Percentiles rank a stretch among this genome's conserved stretches.
phyloP scores from a whole-genome alignment of 1,140 invertebrate species.

The Bombus sibiricus region DNA sequence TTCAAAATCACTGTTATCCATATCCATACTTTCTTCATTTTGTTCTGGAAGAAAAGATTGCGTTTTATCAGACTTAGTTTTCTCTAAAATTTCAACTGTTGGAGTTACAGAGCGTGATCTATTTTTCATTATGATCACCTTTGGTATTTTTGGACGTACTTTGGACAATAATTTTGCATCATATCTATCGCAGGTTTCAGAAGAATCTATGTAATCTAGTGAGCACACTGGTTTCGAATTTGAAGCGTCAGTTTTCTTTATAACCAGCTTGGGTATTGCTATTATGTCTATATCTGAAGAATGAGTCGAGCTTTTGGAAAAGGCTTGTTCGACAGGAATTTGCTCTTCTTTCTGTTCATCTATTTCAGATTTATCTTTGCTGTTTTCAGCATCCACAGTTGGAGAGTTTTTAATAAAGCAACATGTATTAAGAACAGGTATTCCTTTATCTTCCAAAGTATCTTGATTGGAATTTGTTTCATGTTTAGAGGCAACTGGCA shows the following conservation, averaged over 20 bases:
- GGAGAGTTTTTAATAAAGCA: neutral
- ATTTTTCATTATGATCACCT: conserved; percentile 80
- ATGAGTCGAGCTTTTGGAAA: neutral
- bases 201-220: neutral
- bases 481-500: neutral
- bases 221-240: conserved; percentile 21
- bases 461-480: neutral
- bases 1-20: conserved; percentile 40
- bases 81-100: conserved; percentile 67
- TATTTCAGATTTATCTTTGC: neutral
- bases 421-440: neutral
- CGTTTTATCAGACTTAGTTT: conserved; percentile 4
- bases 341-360: conserved; percentile 3
- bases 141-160: conserved; percentile 77
- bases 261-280: conserved; percentile 76
- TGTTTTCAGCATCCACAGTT: neutral
- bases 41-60: conserved; percentile 2
- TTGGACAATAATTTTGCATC: conserved; percentile 26
- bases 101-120: conserved; percentile 77
- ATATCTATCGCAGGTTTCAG: neutral
- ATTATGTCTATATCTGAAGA: conserved; percentile 46
- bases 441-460: neutral
- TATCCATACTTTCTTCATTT: conserved; percentile 6
- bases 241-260: conserved; percentile 73
- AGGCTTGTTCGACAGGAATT: neutral